These are phyloP conservation scores for Nineta flava DNA, from an alignment of 2,888 invertebrate genomes.

Conservation along the genomic window DNA sequence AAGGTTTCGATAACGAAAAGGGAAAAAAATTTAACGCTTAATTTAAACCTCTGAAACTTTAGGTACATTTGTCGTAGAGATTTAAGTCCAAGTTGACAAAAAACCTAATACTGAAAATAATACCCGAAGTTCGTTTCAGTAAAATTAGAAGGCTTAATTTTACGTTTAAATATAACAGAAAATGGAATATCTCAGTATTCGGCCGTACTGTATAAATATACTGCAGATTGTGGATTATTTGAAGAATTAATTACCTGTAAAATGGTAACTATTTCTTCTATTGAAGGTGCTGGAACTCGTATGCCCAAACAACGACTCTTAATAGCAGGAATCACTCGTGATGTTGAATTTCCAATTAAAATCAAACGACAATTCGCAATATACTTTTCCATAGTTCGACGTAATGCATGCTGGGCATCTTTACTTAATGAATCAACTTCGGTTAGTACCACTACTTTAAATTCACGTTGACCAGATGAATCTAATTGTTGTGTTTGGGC, in stretches of 20 bases:
- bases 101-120: too few species aligned
- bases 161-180: too few species aligned
- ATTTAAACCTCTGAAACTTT: not conserved
- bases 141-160: too few species aligned
- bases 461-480: slow-evolving; percentile 70
- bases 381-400: slow-evolving; percentile 99
- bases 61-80: too few species aligned
- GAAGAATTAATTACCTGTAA: slow-evolving; percentile 23
- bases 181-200: too few species aligned
- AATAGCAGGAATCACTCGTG: slow-evolving; percentile 93
- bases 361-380: slow-evolving; percentile 87
- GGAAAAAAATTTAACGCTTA: too few species aligned
- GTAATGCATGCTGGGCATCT: slow-evolving; percentile 95
- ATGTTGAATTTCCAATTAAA: slow-evolving; percentile 86
- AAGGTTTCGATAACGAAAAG: too few species aligned
- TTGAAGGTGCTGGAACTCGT: slow-evolving; percentile 76
- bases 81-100: too few species aligned
- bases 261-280: slow-evolving; percentile 53
- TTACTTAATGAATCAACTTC: slow-evolving; percentile 91
- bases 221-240: not conserved
- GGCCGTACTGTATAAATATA: not conserved
- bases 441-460: slow-evolving; percentile 90
- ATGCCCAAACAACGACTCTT: slow-evolving; percentile 86
- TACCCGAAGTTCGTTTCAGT: not conserved
- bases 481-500: slow-evolving; percentile 95